Evolutionary conservation across 1,140 invertebrate species (phyloP), one percentile per base, ranked within the genome.

Genomic region (Hypsibius dujardini): DNA sequence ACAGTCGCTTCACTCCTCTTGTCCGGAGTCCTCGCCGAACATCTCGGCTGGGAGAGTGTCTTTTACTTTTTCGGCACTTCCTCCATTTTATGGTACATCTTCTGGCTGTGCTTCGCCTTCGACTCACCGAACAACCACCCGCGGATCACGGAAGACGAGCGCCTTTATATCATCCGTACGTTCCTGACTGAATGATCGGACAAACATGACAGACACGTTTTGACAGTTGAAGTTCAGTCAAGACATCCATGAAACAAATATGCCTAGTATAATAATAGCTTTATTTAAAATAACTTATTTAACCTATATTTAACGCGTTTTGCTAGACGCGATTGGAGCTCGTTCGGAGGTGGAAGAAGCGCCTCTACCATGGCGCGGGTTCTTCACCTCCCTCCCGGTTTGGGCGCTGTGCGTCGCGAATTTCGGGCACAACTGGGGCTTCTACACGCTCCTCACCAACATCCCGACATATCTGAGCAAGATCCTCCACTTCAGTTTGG

Each of bases 211-310:
- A n/a, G 50, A n/a, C 50, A 12, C 50, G 59, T 86, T 92, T 0
- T 89, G 94, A 1, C 94, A 90, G 88, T 90, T 92, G 0, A 90
- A 93, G 70, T 85, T 90, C 40, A 84, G 86, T 40, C 90, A 90
- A 1, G 91, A 95, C 79, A 94, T 94, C 80, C 87, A 88, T 72
- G 91, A 94, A 79, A 95, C 94, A 80, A 95, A 92, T 92, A n/a
- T 28, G 28, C 28, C 28, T 28, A 28, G 28, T 28, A 28, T 28
- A 28, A 28, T 28, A 28, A 28, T 28, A 28, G 28, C 28, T 28
- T 28, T 28, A 28, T 28, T 28, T 28, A 28, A 28, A 28, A 28
- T 28, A 28, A 28, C 28, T 28, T 28, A 28, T 28, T 28, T 28
- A 28, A 28, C 28, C 28, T 28, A 28, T 28, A 28, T 28, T 28